Conservation (phyloP, 2,888 invertebrate genomes). For the Ptilodon capucinus region DNA sequence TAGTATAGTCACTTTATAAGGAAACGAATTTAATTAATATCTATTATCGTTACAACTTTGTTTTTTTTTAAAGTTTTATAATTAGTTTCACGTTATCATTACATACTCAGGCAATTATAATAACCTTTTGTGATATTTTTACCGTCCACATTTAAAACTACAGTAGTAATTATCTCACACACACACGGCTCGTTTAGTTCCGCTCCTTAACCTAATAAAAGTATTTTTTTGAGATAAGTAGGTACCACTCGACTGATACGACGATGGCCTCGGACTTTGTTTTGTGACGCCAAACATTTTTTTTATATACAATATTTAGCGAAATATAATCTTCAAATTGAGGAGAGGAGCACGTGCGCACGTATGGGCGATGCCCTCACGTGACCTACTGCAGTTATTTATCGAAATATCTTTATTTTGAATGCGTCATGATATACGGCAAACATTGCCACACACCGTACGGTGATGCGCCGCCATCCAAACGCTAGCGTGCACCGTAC, state of each 20-base stretch:
- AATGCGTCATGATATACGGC: conserved; percentile 20
- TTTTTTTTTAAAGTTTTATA: neutral
- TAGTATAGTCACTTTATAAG: no score
- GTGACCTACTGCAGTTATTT: conserved; percentile 36
- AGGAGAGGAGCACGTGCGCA: conserved; percentile 32
- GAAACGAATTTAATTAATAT: neutral
- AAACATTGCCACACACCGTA: conserved; percentile 10
- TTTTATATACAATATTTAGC: conserved; percentile 14
- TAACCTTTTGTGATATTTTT: no score
- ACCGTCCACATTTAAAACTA: no score
- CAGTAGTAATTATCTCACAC: neutral
- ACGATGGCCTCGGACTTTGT: no score
- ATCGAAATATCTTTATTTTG: conserved; percentile 30
- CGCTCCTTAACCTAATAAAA: neutral
- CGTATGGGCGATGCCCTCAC: conserved; percentile 17
- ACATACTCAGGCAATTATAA: neutral
- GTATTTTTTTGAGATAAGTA: neutral
- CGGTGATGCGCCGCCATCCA: conserved; percentile 7
- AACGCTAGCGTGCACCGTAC: conserved; percentile 9
- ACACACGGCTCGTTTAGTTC: neutral
- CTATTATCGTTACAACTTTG: neutral
- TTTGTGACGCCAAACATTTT: conserved; percentile 19
- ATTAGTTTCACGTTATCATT: no score
- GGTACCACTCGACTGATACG: no score
- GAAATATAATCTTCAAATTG: no score